Conservation (phyloP, 2,888 invertebrate species). For the Mayetiola destructor region DNA sequence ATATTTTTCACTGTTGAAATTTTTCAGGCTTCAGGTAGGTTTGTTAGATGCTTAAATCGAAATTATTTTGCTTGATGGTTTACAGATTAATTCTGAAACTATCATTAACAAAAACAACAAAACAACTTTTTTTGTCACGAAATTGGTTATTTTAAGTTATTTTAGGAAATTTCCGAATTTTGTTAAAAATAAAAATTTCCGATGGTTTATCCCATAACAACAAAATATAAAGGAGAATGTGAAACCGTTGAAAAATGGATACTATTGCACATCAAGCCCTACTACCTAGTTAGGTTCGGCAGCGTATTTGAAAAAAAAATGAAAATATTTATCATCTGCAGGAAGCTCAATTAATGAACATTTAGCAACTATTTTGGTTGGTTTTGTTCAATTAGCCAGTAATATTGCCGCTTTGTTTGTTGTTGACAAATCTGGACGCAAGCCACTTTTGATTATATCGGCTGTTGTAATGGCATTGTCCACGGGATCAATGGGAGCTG, state of each 20-base stretch:
- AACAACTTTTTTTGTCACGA: too few relatives aligned
- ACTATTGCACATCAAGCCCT: too few relatives aligned
- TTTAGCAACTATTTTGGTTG: conserved; percentile 42
- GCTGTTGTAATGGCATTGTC: conserved; percentile 40
- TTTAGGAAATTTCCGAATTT: too few relatives aligned
- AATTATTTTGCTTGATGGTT: too few relatives aligned
- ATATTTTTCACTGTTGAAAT: conserved; percentile 46
- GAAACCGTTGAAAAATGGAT: too few relatives aligned
- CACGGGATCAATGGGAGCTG: conserved; percentile 40
- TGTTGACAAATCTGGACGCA: conserved; percentile 46
- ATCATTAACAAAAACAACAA: too few relatives aligned
- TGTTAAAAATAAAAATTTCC: too few relatives aligned
- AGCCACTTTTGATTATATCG: conserved; percentile 43
- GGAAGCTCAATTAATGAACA: conserved; percentile 39
- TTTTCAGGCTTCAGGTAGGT: conserved; percentile 38
- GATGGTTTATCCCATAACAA: too few relatives aligned
- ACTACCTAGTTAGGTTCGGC: too few relatives aligned
- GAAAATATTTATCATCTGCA: conserved; percentile 20
- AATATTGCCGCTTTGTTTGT: conserved; percentile 40
- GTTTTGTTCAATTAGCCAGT: conserved; percentile 41
- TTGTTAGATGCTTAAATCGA: conserved; percentile 11
- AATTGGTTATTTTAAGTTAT: too few relatives aligned
- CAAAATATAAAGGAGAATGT: too few relatives aligned
- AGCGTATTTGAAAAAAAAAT: background rate
- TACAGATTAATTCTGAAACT: too few relatives aligned